These are phyloP conservation scores for Callipepla californica DNA, from an alignment of 2,113 vertebrate species.

Conservation along the genomic window DNA sequence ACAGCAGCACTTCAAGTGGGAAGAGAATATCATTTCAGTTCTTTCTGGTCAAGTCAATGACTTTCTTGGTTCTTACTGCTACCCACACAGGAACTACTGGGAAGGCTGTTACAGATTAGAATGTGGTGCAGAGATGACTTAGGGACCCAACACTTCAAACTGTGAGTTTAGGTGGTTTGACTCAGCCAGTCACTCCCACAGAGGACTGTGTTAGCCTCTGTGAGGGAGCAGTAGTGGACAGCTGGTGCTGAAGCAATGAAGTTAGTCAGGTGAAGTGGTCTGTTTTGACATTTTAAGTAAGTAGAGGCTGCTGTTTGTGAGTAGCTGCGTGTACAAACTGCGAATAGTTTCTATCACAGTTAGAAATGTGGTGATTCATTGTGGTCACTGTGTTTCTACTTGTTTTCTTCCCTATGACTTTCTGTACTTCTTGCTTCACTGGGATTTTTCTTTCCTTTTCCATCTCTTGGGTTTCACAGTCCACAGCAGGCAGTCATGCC, in stretches of 20 bases:
- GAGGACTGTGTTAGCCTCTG: background rate
- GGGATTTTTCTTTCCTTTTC: slow-evolving; percentile 3
- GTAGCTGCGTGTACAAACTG: background rate
- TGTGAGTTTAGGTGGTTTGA: background rate
- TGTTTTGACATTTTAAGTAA: slow-evolving; percentile 13
- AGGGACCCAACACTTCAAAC: background rate
- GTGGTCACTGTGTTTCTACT: slow-evolving; percentile 36
- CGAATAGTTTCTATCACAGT: slow-evolving; percentile 30
- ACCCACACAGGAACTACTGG: background rate
- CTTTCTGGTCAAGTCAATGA: background rate
- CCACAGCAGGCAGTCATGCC: background rate
- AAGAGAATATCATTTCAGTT: background rate
- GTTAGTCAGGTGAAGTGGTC: background rate
- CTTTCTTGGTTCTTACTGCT: background rate
- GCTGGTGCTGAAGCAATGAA: background rate
- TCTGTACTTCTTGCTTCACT: background rate
- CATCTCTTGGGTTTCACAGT: background rate
- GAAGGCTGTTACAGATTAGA: background rate
- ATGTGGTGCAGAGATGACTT: background rate
- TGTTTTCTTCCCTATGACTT: slow-evolving; percentile 39
- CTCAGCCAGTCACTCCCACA: background rate
- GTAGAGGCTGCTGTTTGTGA: slow-evolving; percentile 6
- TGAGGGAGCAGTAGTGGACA: background rate
- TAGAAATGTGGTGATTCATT: slow-evolving; percentile 49
- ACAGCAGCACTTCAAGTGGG: background rate